Evolutionary conservation across 2,113 vertebrate genomes (phyloP).

Genomic region (Ictalurus punctatus): DNA sequence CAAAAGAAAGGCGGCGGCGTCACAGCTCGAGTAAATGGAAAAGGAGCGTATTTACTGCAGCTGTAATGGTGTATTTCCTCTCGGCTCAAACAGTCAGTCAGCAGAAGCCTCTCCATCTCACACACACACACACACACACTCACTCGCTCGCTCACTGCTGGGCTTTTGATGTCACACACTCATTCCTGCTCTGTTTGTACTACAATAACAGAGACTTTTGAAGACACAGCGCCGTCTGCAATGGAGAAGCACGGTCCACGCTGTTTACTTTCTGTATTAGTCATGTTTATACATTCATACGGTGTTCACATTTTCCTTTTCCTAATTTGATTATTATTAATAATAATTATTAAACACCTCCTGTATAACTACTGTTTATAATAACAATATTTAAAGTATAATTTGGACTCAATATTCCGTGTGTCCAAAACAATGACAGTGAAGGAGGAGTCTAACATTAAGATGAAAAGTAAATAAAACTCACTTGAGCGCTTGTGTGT

Average conservation of each 20-base stretch:
- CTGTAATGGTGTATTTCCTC: conserved; percentile 49
- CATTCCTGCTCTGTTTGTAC: conserved; percentile 37
- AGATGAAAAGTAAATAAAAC: not conserved
- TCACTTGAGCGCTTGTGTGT: not conserved
- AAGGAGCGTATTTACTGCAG: conserved; percentile 25
- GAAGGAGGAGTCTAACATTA: not conserved
- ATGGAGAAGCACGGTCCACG: not conserved
- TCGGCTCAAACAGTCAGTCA: conserved; percentile 50
- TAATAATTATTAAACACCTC: not conserved
- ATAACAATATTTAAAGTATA: not conserved
- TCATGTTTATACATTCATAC: not conserved
- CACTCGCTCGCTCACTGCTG: conserved; percentile 33
- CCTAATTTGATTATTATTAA: not conserved
- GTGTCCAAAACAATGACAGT: not conserved
- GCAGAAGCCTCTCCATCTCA: conserved; percentile 44
- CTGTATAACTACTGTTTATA: not conserved
- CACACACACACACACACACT: conserved; percentile 29
- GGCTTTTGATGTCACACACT: conserved; percentile 43
- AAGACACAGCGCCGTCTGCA: conserved; percentile 12
- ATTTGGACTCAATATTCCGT: not conserved
- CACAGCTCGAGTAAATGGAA: conserved; percentile 38
- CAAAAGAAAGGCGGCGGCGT: conserved; percentile 28
- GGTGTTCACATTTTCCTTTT: not conserved
- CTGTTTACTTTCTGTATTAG: not conserved
- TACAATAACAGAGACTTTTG: not conserved